Evolutionary conservation across 2,888 invertebrate genomes (phyloP).

Genomic region (Acrobasis consociella): DNA sequence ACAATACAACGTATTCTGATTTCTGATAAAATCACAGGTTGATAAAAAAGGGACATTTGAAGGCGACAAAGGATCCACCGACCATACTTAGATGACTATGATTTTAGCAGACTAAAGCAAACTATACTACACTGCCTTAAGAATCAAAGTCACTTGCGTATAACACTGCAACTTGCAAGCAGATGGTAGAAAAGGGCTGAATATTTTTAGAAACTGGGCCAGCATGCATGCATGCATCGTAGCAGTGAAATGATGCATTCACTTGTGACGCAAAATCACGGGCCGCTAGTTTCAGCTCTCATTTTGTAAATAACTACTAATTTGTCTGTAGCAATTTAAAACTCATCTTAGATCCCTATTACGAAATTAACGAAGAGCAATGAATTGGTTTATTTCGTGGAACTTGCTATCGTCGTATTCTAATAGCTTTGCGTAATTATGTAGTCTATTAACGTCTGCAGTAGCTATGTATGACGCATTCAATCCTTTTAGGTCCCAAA

Average conservation of each 20-base stretch:
- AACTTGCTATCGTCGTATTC: slow-evolving; percentile 11
- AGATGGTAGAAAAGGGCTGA: slow-evolving; percentile 34
- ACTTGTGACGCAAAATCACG: slow-evolving; percentile 50
- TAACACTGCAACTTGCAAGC: neutral
- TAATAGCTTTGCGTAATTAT: slow-evolving; percentile 10
- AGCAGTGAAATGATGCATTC: slow-evolving; percentile 49
- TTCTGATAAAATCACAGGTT: slow-evolving; percentile 1
- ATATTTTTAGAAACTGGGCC: slow-evolving; percentile 54
- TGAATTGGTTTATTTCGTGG: neutral
- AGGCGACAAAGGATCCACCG: slow-evolving; percentile 7
- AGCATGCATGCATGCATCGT: slow-evolving; percentile 48
- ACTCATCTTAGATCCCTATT: slow-evolving; percentile 7
- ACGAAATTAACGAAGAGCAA: neutral
- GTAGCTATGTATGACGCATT: slow-evolving; percentile 16
- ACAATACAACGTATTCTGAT: neutral
- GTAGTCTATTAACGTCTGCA: slow-evolving; percentile 15
- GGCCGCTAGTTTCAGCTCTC: neutral
- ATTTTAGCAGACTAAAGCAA: neutral
- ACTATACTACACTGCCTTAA: neutral
- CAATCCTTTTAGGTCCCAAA: slow-evolving; percentile 6
- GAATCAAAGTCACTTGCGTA: neutral
- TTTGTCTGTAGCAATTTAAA: neutral
- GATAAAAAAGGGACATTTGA: slow-evolving; percentile 14
- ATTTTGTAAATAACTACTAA: neutral
- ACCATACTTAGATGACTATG: neutral